Percentiles rank a stretch among this genome's conserved stretches.
Evolutionary conservation across 2,888 invertebrate genomes (phyloP).

Genomic region (Cryptus armator): DNA sequence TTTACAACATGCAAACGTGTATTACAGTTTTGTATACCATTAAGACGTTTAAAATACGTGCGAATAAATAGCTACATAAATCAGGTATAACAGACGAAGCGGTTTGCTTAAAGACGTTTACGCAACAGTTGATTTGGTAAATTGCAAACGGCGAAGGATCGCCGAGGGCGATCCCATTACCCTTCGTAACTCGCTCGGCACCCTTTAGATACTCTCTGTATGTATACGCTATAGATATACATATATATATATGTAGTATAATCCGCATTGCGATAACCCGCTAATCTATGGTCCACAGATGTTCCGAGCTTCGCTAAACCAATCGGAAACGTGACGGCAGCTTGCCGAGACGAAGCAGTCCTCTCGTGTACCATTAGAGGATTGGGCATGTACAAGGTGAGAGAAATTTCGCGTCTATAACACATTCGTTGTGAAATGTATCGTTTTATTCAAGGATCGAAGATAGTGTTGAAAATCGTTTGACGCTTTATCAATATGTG

Average conservation of each 20-base stretch:
- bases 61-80: too few species aligned
- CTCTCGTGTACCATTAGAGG: slow-evolving; percentile 91
- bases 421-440: slow-evolving; percentile 46
- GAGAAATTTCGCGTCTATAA: slow-evolving; percentile 65
- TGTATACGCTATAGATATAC: slow-evolving; percentile 17
- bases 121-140: neutral
- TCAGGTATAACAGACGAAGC: neutral
- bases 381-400: slow-evolving; percentile 91
- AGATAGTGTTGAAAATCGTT: neutral
- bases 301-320: slow-evolving; percentile 89
- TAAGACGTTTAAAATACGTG: too few species aligned
- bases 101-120: neutral
- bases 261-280: slow-evolving; percentile 63
- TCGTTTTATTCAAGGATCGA: neutral
- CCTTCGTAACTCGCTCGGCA: slow-evolving; percentile 7
- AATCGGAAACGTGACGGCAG: slow-evolving; percentile 91
- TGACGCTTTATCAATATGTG: neutral
- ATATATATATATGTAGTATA: slow-evolving; percentile 35
- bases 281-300: slow-evolving; percentile 76
- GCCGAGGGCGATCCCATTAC: slow-evolving; percentile 18
- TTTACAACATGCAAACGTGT: too few species aligned
- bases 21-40: too few species aligned
- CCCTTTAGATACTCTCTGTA: slow-evolving; percentile 33
- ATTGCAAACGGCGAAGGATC: neutral
- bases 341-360: slow-evolving; percentile 91